A percentile compares a stretch with the other conserved stretches of the same genome.
Conservation (phyloP, 2,113 vertebrate species). For the Microtus montanus region DNA sequence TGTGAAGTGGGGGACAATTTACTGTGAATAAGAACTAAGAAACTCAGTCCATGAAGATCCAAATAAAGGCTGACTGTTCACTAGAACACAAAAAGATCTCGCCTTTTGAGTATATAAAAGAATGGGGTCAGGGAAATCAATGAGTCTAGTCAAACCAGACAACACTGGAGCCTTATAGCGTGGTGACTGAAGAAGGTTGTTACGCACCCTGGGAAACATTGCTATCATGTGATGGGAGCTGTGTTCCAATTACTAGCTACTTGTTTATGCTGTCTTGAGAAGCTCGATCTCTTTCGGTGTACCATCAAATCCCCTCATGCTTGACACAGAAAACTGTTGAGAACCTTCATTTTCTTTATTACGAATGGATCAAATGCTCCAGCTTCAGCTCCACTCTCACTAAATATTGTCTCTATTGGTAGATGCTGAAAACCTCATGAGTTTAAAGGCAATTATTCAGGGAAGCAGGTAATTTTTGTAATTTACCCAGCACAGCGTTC, state of each 20-base stretch:
- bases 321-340: background rate
- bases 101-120: background rate
- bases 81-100: background rate
- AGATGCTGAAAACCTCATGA: background rate
- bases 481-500: background rate
- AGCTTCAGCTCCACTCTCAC: background rate
- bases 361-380: background rate
- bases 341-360: background rate
- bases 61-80: constrained; percentile 23
- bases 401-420: background rate
- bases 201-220: background rate
- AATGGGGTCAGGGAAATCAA: background rate
- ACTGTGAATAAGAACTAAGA: constrained; percentile 27
- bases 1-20: background rate
- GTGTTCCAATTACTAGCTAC: background rate
- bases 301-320: background rate
- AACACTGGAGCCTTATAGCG: background rate
- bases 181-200: background rate
- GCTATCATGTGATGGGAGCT: background rate
- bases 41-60: background rate
- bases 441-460: background rate
- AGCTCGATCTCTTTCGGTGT: background rate
- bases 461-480: background rate
- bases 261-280: background rate
- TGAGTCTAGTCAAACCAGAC: background rate